phyloP scores from a whole-genome alignment of 2,888 invertebrate species.

The Macaria liturata region DNA sequence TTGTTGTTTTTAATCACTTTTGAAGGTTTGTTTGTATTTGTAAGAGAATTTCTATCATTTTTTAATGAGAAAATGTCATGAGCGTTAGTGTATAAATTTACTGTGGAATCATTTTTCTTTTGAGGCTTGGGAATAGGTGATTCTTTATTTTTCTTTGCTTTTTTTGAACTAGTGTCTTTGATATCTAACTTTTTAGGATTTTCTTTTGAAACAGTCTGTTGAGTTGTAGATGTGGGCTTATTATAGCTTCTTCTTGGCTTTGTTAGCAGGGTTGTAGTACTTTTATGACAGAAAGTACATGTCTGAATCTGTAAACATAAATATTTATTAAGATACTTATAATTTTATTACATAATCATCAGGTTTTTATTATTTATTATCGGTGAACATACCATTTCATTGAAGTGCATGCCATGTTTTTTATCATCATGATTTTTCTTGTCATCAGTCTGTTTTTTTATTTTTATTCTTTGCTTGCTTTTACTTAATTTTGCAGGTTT shows the following conservation, averaged over 20 bases:
- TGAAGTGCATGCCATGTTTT: conserved; percentile 28
- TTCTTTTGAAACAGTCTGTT: conserved; percentile 1
- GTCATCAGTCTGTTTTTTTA: conserved; percentile 28
- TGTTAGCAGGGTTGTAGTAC: conserved; percentile 38
- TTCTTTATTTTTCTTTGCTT: conserved; percentile 9
- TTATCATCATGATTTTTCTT: conserved; percentile 35
- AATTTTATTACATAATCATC: no score
- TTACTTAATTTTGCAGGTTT: conserved; percentile 50
- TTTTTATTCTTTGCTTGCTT: conserved; percentile 52
- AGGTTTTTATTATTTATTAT: no score
- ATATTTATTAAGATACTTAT: no score
- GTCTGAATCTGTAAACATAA: conserved; percentile 57
- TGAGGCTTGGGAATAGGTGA: conserved; percentile 14
- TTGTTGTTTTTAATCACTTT: conserved; percentile 72
- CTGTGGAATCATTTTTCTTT: conserved; percentile 17
- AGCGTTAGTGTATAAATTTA: conserved; percentile 64
- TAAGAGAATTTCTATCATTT: conserved; percentile 59
- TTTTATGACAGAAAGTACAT: conserved; percentile 63
- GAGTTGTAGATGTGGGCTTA: conserved; percentile 17
- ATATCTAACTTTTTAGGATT: conserved; percentile 8
- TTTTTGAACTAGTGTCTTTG: conserved; percentile 11
- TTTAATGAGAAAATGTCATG: conserved; percentile 65
- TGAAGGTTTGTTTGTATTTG: conserved; percentile 44
- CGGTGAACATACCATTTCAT: conserved; percentile 56
- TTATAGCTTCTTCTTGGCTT: conserved; percentile 47